These are phyloP conservation scores for Clarias fuscus DNA, from an alignment of 2,797 vertebrate species.

Conservation along the genomic window DNA sequence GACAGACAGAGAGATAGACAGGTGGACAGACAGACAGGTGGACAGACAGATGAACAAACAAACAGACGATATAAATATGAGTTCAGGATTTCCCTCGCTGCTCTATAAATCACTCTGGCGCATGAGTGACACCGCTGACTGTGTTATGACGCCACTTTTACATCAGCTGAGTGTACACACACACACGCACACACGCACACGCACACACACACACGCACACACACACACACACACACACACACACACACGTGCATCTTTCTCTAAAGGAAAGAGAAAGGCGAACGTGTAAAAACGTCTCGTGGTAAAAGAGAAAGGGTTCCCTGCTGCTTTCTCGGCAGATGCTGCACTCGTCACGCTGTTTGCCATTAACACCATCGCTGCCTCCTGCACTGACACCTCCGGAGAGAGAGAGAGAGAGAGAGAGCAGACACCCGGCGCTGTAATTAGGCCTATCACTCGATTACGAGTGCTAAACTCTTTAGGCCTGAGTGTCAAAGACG, in stretches of 20 bases:
- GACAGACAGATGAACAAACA: not conserved
- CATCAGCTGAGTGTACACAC: not conserved
- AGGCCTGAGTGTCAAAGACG: slow-evolving; percentile 46
- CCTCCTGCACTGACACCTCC: slow-evolving; percentile 38
- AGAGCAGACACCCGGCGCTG: slow-evolving; percentile 24
- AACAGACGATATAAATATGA: not conserved
- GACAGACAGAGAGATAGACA: not conserved
- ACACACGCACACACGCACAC: slow-evolving; percentile 7
- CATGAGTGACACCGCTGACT: not conserved
- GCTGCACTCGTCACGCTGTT: slow-evolving; percentile 54
- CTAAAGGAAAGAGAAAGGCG: not conserved
- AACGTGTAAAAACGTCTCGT: not conserved
- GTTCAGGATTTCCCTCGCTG: not conserved
- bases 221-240: slow-evolving; percentile 13
- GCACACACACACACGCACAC: slow-evolving; percentile 8
- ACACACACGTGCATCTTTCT: not conserved
- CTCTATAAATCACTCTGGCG: not conserved
- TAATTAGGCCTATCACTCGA: slow-evolving; percentile 57
- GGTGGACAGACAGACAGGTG: not conserved
- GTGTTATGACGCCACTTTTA: not conserved
- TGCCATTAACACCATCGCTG: slow-evolving; percentile 55
- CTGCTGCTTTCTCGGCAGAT: slow-evolving; percentile 48
- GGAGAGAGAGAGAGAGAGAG: not conserved
- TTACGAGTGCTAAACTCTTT: slow-evolving; percentile 53
- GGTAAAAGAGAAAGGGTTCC: slow-evolving; percentile 2